phyloP scores from a whole-genome alignment of 2,113 vertebrate genomes.

The Orthonyx spaldingii region DNA sequence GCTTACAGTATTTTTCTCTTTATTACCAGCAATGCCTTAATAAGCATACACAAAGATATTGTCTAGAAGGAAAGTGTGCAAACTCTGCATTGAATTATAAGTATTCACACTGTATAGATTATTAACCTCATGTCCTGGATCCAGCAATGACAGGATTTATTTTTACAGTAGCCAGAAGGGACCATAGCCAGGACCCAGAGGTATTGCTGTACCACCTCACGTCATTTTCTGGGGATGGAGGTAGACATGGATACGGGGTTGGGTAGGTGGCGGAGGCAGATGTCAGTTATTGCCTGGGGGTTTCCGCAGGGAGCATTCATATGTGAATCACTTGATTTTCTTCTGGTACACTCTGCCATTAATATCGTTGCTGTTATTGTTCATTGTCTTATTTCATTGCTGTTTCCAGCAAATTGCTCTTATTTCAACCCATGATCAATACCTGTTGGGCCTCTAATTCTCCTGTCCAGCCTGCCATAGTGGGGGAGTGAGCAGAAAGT shows the following conservation, averaged over 20 bases:
- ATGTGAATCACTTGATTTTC: rapidly evolving
- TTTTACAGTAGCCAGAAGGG: neutral
- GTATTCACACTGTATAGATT: neutral
- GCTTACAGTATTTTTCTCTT: neutral
- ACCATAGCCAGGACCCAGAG: neutral
- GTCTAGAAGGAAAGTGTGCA: neutral
- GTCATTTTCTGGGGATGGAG: neutral
- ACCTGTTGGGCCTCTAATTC: neutral
- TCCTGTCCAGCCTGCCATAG: neutral
- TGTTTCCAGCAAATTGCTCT: neutral
- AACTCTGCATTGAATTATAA: neutral
- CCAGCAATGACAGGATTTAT: neutral
- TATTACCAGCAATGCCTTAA: neutral
- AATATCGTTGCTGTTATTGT: neutral
- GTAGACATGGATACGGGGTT: neutral
- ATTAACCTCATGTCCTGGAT: neutral
- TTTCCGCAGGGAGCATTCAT: rapidly evolving
- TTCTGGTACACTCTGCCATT: neutral
- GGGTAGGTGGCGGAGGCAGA: neutral
- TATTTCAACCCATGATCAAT: neutral
- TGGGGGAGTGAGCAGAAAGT: neutral
- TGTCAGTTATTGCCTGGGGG: neutral
- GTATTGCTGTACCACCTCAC: neutral
- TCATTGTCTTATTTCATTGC: neutral
- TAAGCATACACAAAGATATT: neutral